Conservation (phyloP, 2,797 vertebrate genomes). For the Propithecus perrieri region DNA sequence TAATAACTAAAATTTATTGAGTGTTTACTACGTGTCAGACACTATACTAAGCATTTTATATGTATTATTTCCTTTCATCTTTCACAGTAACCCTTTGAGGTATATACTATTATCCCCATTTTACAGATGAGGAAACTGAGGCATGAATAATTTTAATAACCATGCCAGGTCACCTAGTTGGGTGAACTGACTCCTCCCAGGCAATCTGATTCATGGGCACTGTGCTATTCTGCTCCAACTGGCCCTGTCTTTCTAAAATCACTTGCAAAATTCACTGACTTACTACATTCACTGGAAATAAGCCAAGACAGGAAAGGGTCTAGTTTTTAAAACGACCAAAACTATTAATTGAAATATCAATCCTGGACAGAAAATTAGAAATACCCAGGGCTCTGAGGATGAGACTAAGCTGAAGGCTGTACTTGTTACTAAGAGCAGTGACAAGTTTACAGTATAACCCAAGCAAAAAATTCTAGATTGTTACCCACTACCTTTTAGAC, state of each 20-base stretch:
- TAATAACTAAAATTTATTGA: conserved; percentile 11
- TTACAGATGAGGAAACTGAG: conserved; percentile 50
- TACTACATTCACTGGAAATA: background rate
- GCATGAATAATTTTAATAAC: conserved; percentile 40
- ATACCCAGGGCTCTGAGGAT: background rate
- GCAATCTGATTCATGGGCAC: background rate
- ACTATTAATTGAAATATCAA: background rate
- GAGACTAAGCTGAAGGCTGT: background rate
- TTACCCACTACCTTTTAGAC: background rate
- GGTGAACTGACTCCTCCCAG: conserved; percentile 6
- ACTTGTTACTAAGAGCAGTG: background rate
- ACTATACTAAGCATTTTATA: background rate
- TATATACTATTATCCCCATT: background rate
- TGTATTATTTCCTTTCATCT: background rate
- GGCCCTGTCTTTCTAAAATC: background rate
- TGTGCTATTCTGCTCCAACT: background rate
- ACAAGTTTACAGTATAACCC: background rate
- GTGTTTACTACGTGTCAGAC: background rate
- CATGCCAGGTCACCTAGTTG: background rate
- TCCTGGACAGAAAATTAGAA: background rate
- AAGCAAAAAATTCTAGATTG: background rate
- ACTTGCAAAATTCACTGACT: background rate
- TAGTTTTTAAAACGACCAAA: background rate
- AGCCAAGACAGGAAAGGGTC: background rate
- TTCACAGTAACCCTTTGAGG: background rate